These are phyloP conservation scores for Pegoplata infirma DNA, from an alignment of 2,888 invertebrate species.

Conservation along the genomic window DNA sequence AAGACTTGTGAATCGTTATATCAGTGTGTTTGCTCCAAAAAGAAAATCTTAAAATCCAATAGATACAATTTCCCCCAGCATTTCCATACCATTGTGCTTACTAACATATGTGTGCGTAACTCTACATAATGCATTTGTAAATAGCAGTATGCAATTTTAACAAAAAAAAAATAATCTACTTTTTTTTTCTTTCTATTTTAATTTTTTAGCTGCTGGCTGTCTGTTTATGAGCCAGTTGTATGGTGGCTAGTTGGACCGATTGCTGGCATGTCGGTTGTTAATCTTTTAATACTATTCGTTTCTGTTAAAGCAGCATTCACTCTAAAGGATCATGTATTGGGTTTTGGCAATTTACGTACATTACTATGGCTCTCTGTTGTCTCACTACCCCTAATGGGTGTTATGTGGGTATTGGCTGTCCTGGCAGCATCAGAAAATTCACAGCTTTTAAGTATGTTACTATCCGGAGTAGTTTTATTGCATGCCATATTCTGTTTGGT, in stretches of 20 bases:
- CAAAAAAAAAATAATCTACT: no score
- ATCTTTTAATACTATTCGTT: slow-evolving; percentile 88
- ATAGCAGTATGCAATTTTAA: slow-evolving; percentile 14
- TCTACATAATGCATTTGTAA: not conserved
- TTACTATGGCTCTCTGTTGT: slow-evolving; percentile 92
- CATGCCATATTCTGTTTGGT: slow-evolving; percentile 91
- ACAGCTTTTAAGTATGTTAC: slow-evolving; percentile 85
- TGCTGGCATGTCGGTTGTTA: slow-evolving; percentile 86
- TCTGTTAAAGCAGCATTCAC: slow-evolving; percentile 95
- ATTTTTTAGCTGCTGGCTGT: slow-evolving; percentile 92
- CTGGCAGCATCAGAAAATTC: slow-evolving; percentile 87
- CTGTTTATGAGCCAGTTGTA: slow-evolving; percentile 93
- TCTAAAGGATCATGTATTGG: slow-evolving; percentile 92
- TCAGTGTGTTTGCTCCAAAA: no score
- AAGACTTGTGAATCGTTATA: no score
- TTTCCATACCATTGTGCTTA: slow-evolving; percentile 4
- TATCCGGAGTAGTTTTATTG: slow-evolving; percentile 86
- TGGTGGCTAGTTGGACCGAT: slow-evolving; percentile 98
- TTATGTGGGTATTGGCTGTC: slow-evolving; percentile 91
- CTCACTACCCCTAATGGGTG: slow-evolving; percentile 89
- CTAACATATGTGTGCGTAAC: not conserved
- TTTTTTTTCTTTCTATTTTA: not conserved
- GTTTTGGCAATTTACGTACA: slow-evolving; percentile 90
- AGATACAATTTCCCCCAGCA: no score
- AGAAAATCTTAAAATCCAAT: no score